Percentiles rank a stretch among this genome's conserved stretches.
phyloP scores from a whole-genome alignment of 2,797 vertebrate species.

The Gallirallus australis region DNA sequence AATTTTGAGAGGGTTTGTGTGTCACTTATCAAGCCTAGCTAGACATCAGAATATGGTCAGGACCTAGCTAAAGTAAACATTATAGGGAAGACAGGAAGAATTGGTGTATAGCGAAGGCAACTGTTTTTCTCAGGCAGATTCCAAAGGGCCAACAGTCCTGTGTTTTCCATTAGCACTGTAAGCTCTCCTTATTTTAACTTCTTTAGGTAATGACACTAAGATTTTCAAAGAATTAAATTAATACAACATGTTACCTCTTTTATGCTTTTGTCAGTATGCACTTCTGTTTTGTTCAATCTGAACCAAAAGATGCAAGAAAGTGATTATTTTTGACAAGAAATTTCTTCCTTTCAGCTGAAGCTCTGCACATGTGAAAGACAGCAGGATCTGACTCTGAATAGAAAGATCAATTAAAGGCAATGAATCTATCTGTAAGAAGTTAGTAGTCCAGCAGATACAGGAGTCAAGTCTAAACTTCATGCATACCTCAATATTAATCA shows the following conservation, averaged over 20 bases:
- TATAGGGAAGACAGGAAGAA: not conserved
- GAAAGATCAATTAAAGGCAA: not conserved
- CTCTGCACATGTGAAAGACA: not conserved
- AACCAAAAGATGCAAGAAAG: not conserved
- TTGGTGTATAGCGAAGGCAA: not conserved
- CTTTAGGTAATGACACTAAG: not conserved
- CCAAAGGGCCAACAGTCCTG: not conserved
- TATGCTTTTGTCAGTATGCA: not conserved
- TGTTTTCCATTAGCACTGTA: not conserved
- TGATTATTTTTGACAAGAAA: not conserved
- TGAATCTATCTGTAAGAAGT: not conserved
- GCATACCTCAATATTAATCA: not conserved
- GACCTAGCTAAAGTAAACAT: not conserved
- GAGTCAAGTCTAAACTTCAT: not conserved
- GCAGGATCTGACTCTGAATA: not conserved
- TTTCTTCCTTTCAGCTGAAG: not conserved
- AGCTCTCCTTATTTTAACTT: not conserved
- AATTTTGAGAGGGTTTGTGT: not conserved
- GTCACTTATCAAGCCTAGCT: not conserved
- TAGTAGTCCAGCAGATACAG: not conserved
- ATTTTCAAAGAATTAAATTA: not conserved
- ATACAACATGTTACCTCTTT: not conserved
- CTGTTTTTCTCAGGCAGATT: not conserved
- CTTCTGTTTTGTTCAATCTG: not conserved
- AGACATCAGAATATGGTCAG: not conserved